Percentiles rank a stretch among this genome's conserved stretches.
phyloP scores from a whole-genome alignment of 2,113 vertebrate genomes.

The Sinocyclocheilus rhinocerous region DNA sequence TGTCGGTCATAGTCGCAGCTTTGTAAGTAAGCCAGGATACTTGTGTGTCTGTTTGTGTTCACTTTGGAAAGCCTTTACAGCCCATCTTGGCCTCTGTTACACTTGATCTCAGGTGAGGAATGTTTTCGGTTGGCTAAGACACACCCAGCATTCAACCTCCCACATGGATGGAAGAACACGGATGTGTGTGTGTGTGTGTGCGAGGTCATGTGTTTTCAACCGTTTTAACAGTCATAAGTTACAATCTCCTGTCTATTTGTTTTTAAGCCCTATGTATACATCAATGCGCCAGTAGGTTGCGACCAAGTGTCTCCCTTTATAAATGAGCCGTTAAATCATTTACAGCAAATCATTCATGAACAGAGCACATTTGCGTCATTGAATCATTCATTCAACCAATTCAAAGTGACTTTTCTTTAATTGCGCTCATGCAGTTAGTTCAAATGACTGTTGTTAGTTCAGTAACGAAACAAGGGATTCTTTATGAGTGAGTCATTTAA shows the following conservation, averaged over 20 bases:
- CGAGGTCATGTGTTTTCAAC: neutral
- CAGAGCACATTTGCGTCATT: neutral
- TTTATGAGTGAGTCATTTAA: neutral
- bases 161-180: slow-evolving; percentile 6
- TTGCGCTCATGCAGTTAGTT: neutral
- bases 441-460: no score
- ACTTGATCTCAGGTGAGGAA: slow-evolving; percentile 38
- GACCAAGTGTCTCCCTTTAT: no score
- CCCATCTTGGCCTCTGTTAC: slow-evolving; percentile 33
- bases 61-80: neutral
- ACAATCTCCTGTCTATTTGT: neutral
- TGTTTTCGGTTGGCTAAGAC: slow-evolving; percentile 23
- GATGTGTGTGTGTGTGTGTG: neutral
- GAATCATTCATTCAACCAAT: neutral
- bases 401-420: neutral
- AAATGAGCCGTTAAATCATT: neutral
- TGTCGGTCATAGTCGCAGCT: slow-evolving; percentile 20
- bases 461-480: neutral
- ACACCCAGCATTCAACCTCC: neutral
- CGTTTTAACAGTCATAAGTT: neutral
- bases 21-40: slow-evolving; percentile 21
- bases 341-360: neutral
- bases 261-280: neutral
- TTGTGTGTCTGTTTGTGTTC: slow-evolving; percentile 27
- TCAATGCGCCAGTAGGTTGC: no score